Evolutionary conservation across 2,113 vertebrate species (phyloP), one percentile per base, ranked within the genome.

Genomic region (Dipodomys stephensi): DNA sequence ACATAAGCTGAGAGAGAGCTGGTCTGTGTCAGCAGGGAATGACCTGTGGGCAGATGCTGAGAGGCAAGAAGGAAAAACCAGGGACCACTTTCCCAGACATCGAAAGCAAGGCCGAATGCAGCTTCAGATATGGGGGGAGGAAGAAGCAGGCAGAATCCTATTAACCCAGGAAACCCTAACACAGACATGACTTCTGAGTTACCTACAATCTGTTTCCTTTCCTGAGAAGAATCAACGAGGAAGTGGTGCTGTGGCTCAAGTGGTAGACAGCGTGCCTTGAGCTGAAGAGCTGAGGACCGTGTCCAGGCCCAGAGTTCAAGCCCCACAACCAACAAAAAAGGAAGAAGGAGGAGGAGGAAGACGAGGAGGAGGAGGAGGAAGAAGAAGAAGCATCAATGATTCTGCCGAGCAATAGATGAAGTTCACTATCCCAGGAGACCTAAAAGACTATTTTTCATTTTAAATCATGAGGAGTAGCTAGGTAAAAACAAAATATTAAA

Each of bases 401-500:
- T 30, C 9, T 67, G 27, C 53, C 12, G 53, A 39, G 84, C 2
- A 28, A n/a, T 27, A 0, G n/a, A 16, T 35, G n/a, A 95, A 73
- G 44, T 53, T 49, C 80, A 69, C 30, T 8, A 39, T 64, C 77
- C 27, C 0, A 10, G 4, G 30, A 78, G 39, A 18, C 62, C 25
- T 12, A n/a, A 46, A 49, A 39, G 1, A 39, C 39, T 85, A 22
- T 83, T 78, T 91, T 88, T 13, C 49, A 86, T 87, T 87, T 82
- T 80, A 85, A 80, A 71, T 71, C 65, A 19, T 1, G 57, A 72
- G 7, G 22, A 76, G 27, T 69, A 64, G 76, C 78, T 83, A 71
- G 13, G 39, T 65, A 39, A 64, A 95, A 95, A 44, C 49, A 92
- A 88, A 93, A 53, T 44, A 62, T 84, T 71, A 57, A 57, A 57